phyloP scores from a whole-genome alignment of 2,888 invertebrate species.

The Eurytoma adleriae region DNA sequence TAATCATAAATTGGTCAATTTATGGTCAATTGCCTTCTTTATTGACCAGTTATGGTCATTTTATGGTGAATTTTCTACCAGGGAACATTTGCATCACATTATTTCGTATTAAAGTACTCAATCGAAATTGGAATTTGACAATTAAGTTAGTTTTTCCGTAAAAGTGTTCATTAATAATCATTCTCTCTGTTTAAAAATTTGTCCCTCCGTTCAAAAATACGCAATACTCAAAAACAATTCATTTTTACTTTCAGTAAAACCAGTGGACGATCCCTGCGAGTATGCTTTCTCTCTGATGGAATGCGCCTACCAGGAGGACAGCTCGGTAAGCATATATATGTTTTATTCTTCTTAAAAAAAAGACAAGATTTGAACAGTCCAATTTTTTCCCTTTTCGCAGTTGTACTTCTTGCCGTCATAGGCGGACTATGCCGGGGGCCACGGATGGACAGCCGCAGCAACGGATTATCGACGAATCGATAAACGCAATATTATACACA shows the following conservation, averaged over 20 bases:
- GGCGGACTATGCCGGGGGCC: no score
- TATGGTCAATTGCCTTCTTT: no score
- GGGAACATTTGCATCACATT: no score
- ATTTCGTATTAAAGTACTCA: no score
- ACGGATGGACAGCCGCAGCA: no score
- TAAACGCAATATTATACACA: background rate
- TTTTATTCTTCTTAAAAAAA: no score
- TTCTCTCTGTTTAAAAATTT: background rate
- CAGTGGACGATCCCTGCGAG: slow-evolving; percentile 14
- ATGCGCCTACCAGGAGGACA: slow-evolving; percentile 23
- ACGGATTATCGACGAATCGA: background rate
- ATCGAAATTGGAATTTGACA: no score
- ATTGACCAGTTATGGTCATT: no score
- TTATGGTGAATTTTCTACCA: no score
- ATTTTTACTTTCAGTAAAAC: slow-evolving; percentile 24
- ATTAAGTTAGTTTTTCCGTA: no score
- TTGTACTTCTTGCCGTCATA: slow-evolving; percentile 43
- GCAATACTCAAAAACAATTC: background rate
- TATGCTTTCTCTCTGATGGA: slow-evolving; percentile 20
- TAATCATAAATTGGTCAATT: no score
- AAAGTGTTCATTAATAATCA: no score
- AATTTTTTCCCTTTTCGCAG: slow-evolving; percentile 24
- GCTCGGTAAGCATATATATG: slow-evolving; percentile 7
- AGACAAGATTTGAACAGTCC: background rate
- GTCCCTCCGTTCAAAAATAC: background rate